Conservation (phyloP, 2,888 invertebrate genomes). For the Belgica antarctica region DNA sequence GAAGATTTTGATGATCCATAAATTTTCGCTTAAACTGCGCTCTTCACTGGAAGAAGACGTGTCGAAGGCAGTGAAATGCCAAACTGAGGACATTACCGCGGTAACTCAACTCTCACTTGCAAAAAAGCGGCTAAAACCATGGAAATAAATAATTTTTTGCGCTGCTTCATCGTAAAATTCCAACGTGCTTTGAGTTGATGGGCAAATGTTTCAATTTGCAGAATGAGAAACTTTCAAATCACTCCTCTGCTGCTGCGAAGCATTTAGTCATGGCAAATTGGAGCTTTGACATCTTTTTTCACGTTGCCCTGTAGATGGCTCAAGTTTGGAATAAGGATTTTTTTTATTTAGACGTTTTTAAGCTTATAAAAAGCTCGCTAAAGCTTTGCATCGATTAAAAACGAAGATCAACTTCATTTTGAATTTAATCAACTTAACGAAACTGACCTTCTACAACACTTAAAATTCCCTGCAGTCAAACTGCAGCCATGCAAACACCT, state of each 20-base stretch:
- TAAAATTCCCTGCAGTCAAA: no score
- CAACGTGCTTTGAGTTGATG: background rate
- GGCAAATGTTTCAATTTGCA: background rate
- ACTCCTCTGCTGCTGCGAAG: background rate
- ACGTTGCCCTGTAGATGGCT: background rate
- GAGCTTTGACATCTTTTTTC: background rate
- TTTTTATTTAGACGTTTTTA: no score
- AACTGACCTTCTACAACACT: no score
- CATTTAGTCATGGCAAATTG: background rate
- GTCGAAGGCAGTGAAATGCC: background rate
- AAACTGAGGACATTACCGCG: background rate
- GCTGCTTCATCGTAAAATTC: background rate
- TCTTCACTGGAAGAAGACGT: background rate
- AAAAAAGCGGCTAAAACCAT: background rate
- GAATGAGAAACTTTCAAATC: background rate
- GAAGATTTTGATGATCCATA: conserved; percentile 5
- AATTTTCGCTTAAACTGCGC: no score
- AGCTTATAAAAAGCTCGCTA: no score
- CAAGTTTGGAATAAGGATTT: no score
- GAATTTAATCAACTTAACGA: no score
- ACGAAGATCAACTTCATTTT: no score
- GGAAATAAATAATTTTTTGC: background rate
- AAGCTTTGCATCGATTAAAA: no score
- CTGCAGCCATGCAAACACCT: background rate
- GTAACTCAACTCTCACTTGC: background rate